Percentiles rank a stretch among this genome's conserved stretches.
Conservation (phyloP, 1,140 invertebrate species). For the Drosophila kanapiae region DNA sequence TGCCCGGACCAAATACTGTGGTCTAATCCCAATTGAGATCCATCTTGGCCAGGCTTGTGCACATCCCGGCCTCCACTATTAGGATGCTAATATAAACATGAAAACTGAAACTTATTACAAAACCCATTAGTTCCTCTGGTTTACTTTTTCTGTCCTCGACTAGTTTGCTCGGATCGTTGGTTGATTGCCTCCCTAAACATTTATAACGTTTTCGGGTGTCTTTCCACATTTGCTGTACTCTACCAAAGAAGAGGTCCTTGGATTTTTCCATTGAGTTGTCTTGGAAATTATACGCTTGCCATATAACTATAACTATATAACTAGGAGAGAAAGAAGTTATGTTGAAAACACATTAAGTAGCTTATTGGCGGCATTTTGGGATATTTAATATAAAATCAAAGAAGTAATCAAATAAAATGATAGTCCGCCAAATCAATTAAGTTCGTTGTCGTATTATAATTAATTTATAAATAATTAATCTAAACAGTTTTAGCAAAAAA, state of each 20-base stretch:
- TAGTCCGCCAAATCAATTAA: no score
- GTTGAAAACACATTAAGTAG: neutral
- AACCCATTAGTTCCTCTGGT: conserved; percentile 71
- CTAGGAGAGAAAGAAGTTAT: neutral
- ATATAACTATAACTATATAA: neutral
- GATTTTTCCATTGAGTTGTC: neutral
- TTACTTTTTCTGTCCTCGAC: conserved; percentile 33
- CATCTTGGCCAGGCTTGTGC: conserved; percentile 5
- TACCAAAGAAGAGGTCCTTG: neutral
- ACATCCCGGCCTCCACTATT: conserved; percentile 65
- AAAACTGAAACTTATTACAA: conserved; percentile 82
- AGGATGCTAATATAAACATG: conserved; percentile 82
- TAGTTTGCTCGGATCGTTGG: conserved; percentile 24
- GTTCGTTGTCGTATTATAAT: no score
- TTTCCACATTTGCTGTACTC: conserved; percentile 31
- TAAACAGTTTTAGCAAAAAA: neutral
- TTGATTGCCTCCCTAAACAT: conserved; percentile 42
- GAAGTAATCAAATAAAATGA: neutral
- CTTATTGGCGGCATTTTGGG: neutral
- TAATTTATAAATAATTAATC: no score
- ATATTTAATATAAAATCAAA: neutral
- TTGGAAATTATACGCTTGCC: neutral
- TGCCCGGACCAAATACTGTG: conserved; percentile 65
- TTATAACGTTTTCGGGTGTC: conserved; percentile 29
- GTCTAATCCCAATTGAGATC: conserved; percentile 35